phyloP scores from a whole-genome alignment of 2,113 vertebrate species.

The Passerina amoena region DNA sequence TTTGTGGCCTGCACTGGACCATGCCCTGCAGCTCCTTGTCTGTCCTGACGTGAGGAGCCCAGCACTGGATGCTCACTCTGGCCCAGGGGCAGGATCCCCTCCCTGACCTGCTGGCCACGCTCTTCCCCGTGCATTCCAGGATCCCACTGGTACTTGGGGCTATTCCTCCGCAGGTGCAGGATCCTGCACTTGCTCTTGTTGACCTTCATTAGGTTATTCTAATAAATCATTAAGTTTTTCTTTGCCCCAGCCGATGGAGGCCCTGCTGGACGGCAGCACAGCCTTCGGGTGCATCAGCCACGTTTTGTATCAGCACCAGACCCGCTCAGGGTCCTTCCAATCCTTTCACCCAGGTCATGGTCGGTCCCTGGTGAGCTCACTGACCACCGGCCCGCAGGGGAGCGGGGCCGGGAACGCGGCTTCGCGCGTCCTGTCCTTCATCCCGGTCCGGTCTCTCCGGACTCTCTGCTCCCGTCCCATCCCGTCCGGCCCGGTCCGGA shows the following conservation, averaged over 20 bases:
- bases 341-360: background rate
- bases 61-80: background rate
- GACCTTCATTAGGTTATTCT: background rate
- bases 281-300: background rate
- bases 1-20: background rate
- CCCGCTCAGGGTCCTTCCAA: background rate
- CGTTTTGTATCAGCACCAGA: background rate
- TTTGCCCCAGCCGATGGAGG: background rate
- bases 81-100: background rate
- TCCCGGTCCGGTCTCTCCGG: too few species aligned
- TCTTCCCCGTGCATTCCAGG: background rate
- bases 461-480: background rate
- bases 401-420: background rate
- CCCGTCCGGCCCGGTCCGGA: too few species aligned
- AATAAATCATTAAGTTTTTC: background rate
- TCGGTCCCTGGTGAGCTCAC: background rate
- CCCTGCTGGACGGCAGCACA: background rate
- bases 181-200: background rate
- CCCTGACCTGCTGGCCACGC: background rate
- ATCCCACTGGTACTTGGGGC: background rate
- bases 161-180: background rate
- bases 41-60: background rate
- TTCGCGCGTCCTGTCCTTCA: accelerated
- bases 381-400: background rate
- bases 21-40: background rate